Evolutionary conservation across 2,113 vertebrate species (phyloP).

Genomic region (Malurus elegans): DNA sequence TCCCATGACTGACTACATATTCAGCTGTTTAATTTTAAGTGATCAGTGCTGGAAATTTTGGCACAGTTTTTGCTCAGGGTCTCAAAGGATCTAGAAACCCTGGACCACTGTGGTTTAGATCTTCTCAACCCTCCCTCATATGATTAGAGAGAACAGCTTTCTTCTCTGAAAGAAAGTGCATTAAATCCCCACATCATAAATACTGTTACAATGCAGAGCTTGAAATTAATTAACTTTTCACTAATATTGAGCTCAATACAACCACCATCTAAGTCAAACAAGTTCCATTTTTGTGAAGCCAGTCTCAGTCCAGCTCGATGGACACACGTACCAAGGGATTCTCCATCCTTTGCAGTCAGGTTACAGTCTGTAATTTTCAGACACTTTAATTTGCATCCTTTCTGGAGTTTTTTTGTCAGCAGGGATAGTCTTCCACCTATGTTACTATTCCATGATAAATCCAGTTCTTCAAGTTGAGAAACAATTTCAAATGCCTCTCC

Average conservation of each 20-base stretch:
- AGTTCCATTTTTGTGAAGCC: not conserved
- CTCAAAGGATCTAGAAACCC: not conserved
- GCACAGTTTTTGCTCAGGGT: not conserved
- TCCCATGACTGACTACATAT: not conserved
- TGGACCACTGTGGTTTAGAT: not conserved
- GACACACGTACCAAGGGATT: slow-evolving; percentile 75
- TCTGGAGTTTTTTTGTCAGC: slow-evolving; percentile 71
- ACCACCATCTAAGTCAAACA: not conserved
- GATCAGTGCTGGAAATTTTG: not conserved
- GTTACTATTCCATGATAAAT: slow-evolving; percentile 87
- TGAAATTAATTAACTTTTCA: not conserved
- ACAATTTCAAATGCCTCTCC: slow-evolving; percentile 75
- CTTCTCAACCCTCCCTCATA: not conserved
- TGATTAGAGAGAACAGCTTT: not conserved
- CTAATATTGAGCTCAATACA: not conserved
- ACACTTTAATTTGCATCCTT: slow-evolving; percentile 68
- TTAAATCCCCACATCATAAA: not conserved
- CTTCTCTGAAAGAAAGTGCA: not conserved
- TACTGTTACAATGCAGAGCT: not conserved
- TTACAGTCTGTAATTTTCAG: slow-evolving; percentile 82
- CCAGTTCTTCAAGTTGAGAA: slow-evolving; percentile 80
- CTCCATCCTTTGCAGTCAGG: slow-evolving; percentile 77
- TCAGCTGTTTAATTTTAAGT: not conserved
- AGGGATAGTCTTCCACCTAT: slow-evolving; percentile 79
- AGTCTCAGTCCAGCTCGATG: not conserved